phyloP scores from a whole-genome alignment of 37 sponge, comb jelly and placozoan genomes.

The Cliona cf. orientalis region DNA sequence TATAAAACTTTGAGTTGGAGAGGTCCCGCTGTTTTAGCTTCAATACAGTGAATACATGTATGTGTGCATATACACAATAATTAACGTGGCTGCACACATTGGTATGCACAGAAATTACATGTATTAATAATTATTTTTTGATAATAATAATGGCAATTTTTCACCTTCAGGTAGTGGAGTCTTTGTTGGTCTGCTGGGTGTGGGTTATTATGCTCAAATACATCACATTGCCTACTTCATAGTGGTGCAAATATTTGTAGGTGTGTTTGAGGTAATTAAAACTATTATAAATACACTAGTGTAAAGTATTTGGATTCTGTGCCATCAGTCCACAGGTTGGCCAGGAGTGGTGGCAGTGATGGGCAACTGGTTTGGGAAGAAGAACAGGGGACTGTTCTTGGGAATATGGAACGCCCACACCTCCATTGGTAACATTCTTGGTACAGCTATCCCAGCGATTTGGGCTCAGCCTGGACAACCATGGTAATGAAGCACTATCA shows the following conservation, averaged over 20 bases:
- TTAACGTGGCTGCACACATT: background rate
- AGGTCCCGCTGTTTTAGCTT: too few relatives aligned
- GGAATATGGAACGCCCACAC: conserved; percentile 57
- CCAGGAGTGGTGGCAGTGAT: conserved; percentile 87
- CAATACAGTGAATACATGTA: too few relatives aligned
- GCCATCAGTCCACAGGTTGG: conserved; percentile 83
- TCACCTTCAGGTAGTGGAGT: conserved; percentile 45
- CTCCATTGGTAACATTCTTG: conserved; percentile 58
- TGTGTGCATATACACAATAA: too few relatives aligned
- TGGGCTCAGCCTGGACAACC: conserved; percentile 20
- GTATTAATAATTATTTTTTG: background rate
- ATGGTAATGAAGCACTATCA: too few relatives aligned
- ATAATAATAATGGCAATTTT: background rate
- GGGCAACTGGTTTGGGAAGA: conserved; percentile 87
- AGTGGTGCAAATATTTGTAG: conserved; percentile 70
- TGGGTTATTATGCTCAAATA: conserved; percentile 71
- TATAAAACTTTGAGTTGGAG: too few relatives aligned
- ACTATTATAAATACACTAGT: too few relatives aligned
- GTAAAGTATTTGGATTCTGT: background rate
- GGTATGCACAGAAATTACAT: background rate
- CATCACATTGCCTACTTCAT: conserved; percentile 83
- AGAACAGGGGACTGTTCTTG: conserved; percentile 60
- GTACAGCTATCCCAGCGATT: conserved; percentile 39
- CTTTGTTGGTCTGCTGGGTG: conserved; percentile 49
- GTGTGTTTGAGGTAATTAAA: conserved; percentile 66